A percentile compares a stretch with the other conserved stretches of the same genome.
phyloP scores from a whole-genome alignment of 2,797 vertebrate genomes.

The Hemibagrus guttatus region DNA sequence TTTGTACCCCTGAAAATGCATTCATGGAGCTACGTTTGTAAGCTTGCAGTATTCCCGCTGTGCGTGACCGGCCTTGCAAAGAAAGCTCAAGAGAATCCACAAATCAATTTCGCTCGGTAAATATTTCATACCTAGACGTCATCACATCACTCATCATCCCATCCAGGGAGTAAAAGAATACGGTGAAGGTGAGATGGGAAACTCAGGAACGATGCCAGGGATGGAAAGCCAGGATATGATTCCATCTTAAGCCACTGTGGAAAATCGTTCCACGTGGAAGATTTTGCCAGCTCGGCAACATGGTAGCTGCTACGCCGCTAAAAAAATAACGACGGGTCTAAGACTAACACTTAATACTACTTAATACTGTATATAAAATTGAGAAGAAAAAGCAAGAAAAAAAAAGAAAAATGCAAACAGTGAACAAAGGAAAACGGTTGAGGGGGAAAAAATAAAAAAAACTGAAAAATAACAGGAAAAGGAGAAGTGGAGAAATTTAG shows the following conservation, averaged over 20 bases:
- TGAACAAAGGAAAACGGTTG: background rate
- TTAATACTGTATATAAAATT: background rate
- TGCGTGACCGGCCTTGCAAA: constrained; percentile 53
- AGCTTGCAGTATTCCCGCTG: constrained; percentile 18
- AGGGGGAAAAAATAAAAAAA: background rate
- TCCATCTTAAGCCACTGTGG: background rate
- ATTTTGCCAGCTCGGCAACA: background rate
- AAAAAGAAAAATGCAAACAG: background rate
- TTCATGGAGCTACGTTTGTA: constrained; percentile 49
- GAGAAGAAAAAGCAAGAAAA: background rate
- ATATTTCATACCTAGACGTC: constrained; percentile 49
- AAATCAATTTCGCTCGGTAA: constrained; percentile 57
- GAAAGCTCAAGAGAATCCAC: constrained; percentile 50
- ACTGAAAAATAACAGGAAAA: background rate
- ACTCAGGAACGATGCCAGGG: background rate
- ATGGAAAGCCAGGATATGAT: background rate
- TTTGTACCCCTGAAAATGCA: constrained; percentile 21
- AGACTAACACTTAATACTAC: background rate
- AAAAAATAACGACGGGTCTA: background rate
- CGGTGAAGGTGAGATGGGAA: background rate
- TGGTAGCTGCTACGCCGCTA: background rate
- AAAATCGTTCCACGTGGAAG: background rate
- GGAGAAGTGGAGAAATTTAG: background rate
- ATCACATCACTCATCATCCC: background rate
- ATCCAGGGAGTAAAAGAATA: background rate